Percentiles rank a stretch among this genome's conserved stretches.
These are phyloP conservation scores for Sebastes matsubarae DNA, from an alignment of 2,797 vertebrate species.

Conservation along the genomic window DNA sequence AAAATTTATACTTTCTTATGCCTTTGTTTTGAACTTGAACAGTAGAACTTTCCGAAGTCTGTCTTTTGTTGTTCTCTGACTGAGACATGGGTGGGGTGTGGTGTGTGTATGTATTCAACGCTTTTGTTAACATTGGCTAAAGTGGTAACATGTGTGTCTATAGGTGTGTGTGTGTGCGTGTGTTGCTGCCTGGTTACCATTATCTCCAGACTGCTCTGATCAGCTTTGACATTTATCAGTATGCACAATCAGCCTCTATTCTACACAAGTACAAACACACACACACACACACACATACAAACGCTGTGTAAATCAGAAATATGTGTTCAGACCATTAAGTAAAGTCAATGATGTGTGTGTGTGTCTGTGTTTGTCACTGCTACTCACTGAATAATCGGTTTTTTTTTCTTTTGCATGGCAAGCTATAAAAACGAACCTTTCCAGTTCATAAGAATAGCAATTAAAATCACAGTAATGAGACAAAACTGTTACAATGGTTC, in stretches of 20 bases:
- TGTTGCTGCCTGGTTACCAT: slow-evolving; percentile 82
- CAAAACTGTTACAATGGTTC: background rate
- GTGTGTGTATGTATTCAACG: slow-evolving; percentile 10
- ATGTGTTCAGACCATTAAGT: slow-evolving; percentile 28
- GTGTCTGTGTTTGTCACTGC: slow-evolving; percentile 17
- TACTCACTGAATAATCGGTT: slow-evolving; percentile 51
- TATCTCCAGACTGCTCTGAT: slow-evolving; percentile 80
- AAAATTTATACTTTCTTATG: slow-evolving; percentile 99
- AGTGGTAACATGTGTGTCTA: slow-evolving; percentile 52
- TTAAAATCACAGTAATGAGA: slow-evolving; percentile 80
- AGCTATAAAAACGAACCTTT: slow-evolving; percentile 90
- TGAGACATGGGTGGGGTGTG: slow-evolving; percentile 49
- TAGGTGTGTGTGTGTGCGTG: slow-evolving; percentile 54
- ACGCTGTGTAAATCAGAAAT: slow-evolving; percentile 32
- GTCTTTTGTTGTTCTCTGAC: slow-evolving; percentile 81
- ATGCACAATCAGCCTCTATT: slow-evolving; percentile 89
- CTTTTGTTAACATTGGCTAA: slow-evolving; percentile 25
- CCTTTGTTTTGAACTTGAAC: slow-evolving; percentile 99
- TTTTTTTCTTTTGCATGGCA: slow-evolving; percentile 87
- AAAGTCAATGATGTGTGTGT: slow-evolving; percentile 39
- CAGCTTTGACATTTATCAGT: slow-evolving; percentile 87
- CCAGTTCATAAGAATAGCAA: slow-evolving; percentile 84
- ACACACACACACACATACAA: background rate
- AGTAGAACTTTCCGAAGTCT: slow-evolving; percentile 87
- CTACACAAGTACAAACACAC: slow-evolving; percentile 61